phyloP scores from a whole-genome alignment of 2,797 vertebrate genomes.

The Gambelia wislizenii region DNA sequence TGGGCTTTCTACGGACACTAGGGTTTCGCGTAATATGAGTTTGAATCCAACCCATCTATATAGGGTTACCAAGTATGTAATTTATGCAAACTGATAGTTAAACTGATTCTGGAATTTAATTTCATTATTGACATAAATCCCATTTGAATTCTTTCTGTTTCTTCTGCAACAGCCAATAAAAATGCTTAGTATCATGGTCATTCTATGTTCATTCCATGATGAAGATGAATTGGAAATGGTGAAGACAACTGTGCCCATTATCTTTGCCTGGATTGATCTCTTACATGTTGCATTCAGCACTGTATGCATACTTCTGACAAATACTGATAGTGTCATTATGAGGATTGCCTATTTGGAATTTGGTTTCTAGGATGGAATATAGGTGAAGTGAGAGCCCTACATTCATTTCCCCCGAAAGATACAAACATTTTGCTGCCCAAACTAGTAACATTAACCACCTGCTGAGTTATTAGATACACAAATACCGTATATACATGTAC shows the following conservation, averaged over 20 bases:
- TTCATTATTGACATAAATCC: not conserved
- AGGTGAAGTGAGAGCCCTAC: not conserved
- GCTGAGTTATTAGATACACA: not conserved
- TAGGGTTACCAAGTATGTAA: not conserved
- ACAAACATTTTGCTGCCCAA: not conserved
- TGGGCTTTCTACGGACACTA: too few species aligned
- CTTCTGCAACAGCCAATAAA: slow-evolving; percentile 14
- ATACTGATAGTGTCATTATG: not conserved
- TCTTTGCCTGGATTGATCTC: not conserved
- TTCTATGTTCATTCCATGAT: not conserved
- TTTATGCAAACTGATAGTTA: not conserved
- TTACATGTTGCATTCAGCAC: not conserved
- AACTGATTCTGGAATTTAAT: not conserved
- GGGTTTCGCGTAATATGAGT: too few species aligned
- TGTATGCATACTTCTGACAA: not conserved
- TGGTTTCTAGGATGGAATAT: not conserved
- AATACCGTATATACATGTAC: not conserved
- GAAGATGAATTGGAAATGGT: not conserved
- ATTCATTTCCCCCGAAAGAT: not conserved
- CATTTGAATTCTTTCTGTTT: not conserved
- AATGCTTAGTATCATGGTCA: not conserved
- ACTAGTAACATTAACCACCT: too few species aligned
- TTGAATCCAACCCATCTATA: not conserved
- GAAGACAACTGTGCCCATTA: not conserved
- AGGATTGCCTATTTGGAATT: not conserved